These are phyloP conservation scores for Drymodes brunneopygia DNA, from an alignment of 2,113 vertebrate genomes.

Conservation along the genomic window DNA sequence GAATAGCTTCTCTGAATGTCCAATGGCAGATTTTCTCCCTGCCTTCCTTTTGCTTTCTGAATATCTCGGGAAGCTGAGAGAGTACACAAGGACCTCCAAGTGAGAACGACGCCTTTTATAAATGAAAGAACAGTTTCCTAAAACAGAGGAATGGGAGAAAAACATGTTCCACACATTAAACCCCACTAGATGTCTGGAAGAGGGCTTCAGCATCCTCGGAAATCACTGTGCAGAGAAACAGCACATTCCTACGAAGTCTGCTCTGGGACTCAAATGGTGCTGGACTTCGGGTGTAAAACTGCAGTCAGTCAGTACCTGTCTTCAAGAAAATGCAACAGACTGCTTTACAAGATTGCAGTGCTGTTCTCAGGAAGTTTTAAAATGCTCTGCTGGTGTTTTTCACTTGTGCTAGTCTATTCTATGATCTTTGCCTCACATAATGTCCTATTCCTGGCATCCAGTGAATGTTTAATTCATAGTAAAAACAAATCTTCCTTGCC, in stretches of 20 bases:
- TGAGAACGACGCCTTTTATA: not conserved
- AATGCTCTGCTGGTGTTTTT: not conserved
- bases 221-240: not conserved
- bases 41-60: not conserved
- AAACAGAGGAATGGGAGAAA: not conserved
- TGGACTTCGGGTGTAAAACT: not conserved
- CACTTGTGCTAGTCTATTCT: not conserved
- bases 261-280: too few species aligned
- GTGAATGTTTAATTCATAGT: not conserved
- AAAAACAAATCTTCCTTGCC: not conserved
- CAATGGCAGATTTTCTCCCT: not conserved
- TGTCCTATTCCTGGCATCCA: not conserved
- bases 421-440: not conserved
- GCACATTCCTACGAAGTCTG: accelerated
- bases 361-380: not conserved
- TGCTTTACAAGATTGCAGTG: not conserved
- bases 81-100: too few species aligned
- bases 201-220: accelerated
- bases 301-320: accelerated
- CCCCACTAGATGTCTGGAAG: not conserved
- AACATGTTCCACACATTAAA: not conserved
- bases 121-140: not conserved
- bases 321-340: not conserved
- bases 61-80: accelerated
- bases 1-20: not conserved